A percentile compares a stretch with the other conserved stretches of the same genome.
These are phyloP conservation scores for Catocala fraxini DNA, from an alignment of 2,888 invertebrate genomes.

Conservation along the genomic window DNA sequence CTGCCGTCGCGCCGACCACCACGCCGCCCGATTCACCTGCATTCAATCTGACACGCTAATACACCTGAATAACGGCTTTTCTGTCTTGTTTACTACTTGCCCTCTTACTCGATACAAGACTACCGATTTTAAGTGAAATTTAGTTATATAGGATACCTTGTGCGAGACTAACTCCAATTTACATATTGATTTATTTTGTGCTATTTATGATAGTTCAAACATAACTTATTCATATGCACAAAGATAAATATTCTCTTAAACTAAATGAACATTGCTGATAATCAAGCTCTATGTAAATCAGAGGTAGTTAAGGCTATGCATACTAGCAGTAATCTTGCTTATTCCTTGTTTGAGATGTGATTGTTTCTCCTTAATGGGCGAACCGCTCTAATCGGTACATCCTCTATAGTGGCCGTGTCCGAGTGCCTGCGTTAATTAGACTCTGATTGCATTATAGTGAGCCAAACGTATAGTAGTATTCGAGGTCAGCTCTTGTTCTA, in stretches of 20 bases:
- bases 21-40: slow-evolving; percentile 44
- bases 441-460: slow-evolving; percentile 75
- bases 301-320: slow-evolving; percentile 36
- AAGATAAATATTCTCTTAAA: slow-evolving; percentile 14
- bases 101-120: slow-evolving; percentile 14
- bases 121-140: not conserved
- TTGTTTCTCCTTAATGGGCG: slow-evolving; percentile 85
- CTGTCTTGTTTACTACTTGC: slow-evolving; percentile 31
- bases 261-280: slow-evolving; percentile 35
- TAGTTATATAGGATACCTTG: not conserved
- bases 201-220: no score
- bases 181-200: no score
- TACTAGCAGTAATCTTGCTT: slow-evolving; percentile 70
- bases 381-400: slow-evolving; percentile 81
- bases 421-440: slow-evolving; percentile 80
- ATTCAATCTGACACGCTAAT: slow-evolving; percentile 65
- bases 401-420: slow-evolving; percentile 73
- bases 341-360: slow-evolving; percentile 81
- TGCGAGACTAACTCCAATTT: no score
- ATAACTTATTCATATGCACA: not conserved
- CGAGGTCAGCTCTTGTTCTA: slow-evolving; percentile 66
- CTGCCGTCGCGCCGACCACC: slow-evolving; percentile 20
- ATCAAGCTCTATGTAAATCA: slow-evolving; percentile 39
- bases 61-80: slow-evolving; percentile 49
- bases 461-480: slow-evolving; percentile 64